Evolutionary conservation across 53 echinoderm and acorn worm species (phyloP), one percentile per base, ranked within the genome.

Genomic region (Echinarachnius parma): DNA sequence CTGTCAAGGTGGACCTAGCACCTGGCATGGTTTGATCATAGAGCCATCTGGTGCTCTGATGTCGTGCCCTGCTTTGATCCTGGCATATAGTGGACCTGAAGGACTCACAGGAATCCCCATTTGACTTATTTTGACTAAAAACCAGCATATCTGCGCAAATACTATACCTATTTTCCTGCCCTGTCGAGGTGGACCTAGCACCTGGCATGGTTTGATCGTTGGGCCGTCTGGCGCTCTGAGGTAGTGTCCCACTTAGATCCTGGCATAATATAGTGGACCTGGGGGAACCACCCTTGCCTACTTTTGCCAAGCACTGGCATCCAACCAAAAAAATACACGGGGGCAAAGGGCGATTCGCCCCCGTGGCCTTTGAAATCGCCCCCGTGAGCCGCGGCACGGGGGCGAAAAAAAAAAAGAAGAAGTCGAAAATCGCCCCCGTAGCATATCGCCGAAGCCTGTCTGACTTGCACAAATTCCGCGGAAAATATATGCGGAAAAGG

Each of bases 111-210:
- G n/a, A n/a, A n/a, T n/a, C n/a, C n/a, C n/a, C n/a, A n/a, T n/a
- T n/a, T n/a, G n/a, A n/a, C n/a, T n/a, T n/a, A n/a, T n/a, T n/a
- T n/a, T n/a, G n/a, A n/a, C n/a, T n/a, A n/a, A n/a, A n/a, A n/a
- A n/a, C n/a, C n/a, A n/a, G n/a, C n/a, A n/a, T n/a, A n/a, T n/a
- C n/a, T n/a, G n/a, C n/a, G n/a, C n/a, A n/a, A n/a, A n/a, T n/a
- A n/a, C n/a, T n/a, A n/a, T n/a, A n/a, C 90, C 90, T 59, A 90
- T 69, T 62, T 90, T 90, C 56, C 86, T 86, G 58, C 90, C 90
- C 49, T 76, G 82, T 61, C 62, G 78, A 16, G 81, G 62, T 11
- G 83, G 82, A 30, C 90, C 90, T 1, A 90, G 46, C 7, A 66
- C 86, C 19, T 90, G 86, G 42, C 66, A 65, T 4, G 86, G 86